These are phyloP conservation scores for Phyllotis vaccarum DNA, from an alignment of 2,797 vertebrate genomes.

Conservation along the genomic window DNA sequence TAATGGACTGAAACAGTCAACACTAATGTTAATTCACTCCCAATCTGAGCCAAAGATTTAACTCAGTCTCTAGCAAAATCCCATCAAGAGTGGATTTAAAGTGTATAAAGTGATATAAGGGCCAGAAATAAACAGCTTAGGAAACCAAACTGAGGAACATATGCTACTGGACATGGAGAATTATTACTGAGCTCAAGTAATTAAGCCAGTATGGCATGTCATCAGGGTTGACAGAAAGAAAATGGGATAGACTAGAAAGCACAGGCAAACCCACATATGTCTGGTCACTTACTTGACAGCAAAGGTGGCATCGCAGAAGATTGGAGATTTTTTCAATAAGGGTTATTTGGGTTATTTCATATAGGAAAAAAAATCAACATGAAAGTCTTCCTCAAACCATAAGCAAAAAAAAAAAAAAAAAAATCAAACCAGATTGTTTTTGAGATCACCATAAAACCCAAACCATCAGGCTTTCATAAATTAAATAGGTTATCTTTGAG, in stretches of 20 bases:
- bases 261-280: neutral
- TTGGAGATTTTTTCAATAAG: neutral
- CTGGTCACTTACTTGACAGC: neutral
- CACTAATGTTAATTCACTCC: constrained; percentile 34
- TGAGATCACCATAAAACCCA: constrained; percentile 12
- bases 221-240: neutral
- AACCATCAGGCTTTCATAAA: neutral
- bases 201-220: constrained; percentile 17
- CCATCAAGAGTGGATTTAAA: constrained; percentile 55
- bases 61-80: constrained; percentile 10
- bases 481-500: constrained; percentile 38
- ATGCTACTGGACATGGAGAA: neutral
- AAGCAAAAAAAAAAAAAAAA: neutral
- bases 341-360: neutral
- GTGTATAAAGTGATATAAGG: constrained; percentile 1
- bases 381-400: neutral
- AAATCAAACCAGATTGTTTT: neutral
- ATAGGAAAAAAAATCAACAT: constrained; percentile 27
- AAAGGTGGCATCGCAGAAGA: neutral
- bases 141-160: neutral
- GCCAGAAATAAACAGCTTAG: constrained; percentile 52
- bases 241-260: constrained; percentile 1
- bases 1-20: neutral
- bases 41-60: neutral
- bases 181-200: constrained; percentile 42